A percentile compares a stretch with the other conserved stretches of the same genome.
phyloP scores from a whole-genome alignment of 2,113 vertebrate genomes.

The Melozone crissalis region DNA sequence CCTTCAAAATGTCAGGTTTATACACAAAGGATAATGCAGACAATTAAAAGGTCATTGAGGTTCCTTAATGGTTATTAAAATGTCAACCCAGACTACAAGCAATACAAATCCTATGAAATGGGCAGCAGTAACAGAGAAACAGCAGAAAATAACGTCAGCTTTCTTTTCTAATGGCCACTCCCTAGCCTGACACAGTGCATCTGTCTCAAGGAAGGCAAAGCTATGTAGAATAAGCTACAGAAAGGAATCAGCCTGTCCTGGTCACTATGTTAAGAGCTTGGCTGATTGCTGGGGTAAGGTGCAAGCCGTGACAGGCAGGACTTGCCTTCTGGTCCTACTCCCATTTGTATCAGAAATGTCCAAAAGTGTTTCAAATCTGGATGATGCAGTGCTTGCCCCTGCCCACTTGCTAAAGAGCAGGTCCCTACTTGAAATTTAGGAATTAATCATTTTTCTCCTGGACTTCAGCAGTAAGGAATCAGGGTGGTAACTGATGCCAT shows the following conservation, averaged over 20 bases:
- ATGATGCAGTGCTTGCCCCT: neutral
- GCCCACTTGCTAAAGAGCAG: neutral
- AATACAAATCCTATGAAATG: neutral
- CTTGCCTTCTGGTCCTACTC: neutral
- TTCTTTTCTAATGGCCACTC: neutral
- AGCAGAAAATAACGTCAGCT: neutral
- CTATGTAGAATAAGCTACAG: neutral
- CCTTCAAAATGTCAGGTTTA: slow-evolving; percentile 35
- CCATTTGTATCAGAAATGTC: neutral
- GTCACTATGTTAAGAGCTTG: neutral
- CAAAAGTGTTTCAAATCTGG: neutral
- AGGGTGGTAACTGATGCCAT: neutral
- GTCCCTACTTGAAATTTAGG: neutral
- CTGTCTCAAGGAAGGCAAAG: neutral
- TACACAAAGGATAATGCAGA: slow-evolving; percentile 11
- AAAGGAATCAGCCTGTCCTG: neutral
- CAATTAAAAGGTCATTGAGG: slow-evolving; percentile 22
- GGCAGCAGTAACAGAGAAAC: neutral
- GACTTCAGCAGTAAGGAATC: neutral
- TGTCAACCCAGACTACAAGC: slow-evolving; percentile 5
- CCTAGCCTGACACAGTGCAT: neutral
- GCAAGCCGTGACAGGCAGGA: neutral
- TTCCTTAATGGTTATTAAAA: slow-evolving; percentile 48
- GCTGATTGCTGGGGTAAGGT: neutral
- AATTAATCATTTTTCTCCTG: neutral